Evolutionary conservation across 1,140 invertebrate species (phyloP).

Genomic region (Dendroctonus ponderosae): DNA sequence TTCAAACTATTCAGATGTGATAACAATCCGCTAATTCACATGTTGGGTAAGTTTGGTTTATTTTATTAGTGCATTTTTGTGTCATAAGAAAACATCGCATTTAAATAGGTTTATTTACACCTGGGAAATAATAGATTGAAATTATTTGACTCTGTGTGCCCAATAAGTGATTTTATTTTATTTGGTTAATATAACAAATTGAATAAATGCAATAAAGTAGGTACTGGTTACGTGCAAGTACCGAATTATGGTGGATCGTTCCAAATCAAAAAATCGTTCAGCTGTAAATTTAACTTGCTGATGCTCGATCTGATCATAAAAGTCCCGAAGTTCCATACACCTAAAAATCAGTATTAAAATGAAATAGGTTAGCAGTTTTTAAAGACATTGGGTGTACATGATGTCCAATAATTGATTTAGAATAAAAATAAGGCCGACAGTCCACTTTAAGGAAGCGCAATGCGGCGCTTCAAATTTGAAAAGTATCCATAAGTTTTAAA

Average conservation of each 20-base stretch:
- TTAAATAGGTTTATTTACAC: no score
- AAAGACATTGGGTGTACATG: background rate
- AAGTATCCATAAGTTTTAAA: no score
- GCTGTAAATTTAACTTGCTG: slow-evolving; percentile 16
- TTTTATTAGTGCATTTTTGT: background rate
- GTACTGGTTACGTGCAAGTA: slow-evolving; percentile 12
- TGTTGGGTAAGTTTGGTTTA: slow-evolving; percentile 28
- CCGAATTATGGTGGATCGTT: slow-evolving; percentile 6
- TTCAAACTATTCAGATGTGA: slow-evolving; percentile 65
- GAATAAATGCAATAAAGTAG: slow-evolving; percentile 12
- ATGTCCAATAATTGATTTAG: background rate
- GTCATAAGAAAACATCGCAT: background rate
- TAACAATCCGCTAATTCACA: slow-evolving; percentile 63
- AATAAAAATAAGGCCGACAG: no score
- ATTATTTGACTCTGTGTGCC: no score
- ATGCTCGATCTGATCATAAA: slow-evolving; percentile 12
- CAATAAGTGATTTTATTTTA: background rate
- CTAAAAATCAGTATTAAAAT: background rate
- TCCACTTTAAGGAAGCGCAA: no score
- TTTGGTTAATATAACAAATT: slow-evolving; percentile 2
- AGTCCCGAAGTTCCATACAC: slow-evolving; percentile 5
- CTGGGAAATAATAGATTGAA: no score
- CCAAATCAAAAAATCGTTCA: slow-evolving; percentile 11
- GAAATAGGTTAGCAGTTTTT: background rate
- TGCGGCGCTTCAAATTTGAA: no score